Evolutionary conservation across 35 echinoderm and acorn worm species (phyloP).

Genomic region (Heliocidaris erythrogramma): DNA sequence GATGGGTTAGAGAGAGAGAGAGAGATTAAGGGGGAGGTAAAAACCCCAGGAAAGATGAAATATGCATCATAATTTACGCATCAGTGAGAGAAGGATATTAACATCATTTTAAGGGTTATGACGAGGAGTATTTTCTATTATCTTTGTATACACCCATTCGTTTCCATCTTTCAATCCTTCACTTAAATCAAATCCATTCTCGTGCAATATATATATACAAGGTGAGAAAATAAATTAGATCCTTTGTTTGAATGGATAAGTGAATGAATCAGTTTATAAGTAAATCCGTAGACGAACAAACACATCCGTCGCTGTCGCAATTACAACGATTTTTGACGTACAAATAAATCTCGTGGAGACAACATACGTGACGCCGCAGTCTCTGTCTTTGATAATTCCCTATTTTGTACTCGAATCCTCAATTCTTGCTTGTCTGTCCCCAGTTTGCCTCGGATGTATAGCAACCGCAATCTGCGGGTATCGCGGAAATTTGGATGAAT

Average conservation of each 20-base stretch:
- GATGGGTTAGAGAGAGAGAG: not conserved
- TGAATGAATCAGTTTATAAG: too few relatives aligned
- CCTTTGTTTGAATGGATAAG: too few relatives aligned
- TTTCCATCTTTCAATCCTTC: too few relatives aligned
- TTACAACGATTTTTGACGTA: not conserved
- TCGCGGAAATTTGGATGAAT: not conserved
- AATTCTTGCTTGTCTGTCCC: not conserved
- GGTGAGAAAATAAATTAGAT: too few relatives aligned
- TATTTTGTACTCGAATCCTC: not conserved
- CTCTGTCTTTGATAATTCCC: not conserved
- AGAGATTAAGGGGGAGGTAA: not conserved
- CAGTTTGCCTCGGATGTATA: not conserved
- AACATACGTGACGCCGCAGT: not conserved
- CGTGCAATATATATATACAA: too few relatives aligned
- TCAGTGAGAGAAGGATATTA: too few relatives aligned
- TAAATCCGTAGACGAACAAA: too few relatives aligned
- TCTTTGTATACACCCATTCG: too few relatives aligned
- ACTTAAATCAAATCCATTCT: too few relatives aligned
- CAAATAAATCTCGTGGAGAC: not conserved
- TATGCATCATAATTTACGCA: too few relatives aligned
- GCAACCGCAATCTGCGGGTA: not conserved
- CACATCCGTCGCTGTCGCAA: not conserved
- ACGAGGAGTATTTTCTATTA: too few relatives aligned
- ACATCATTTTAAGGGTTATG: too few relatives aligned
- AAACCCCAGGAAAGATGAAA: not conserved